Evolutionary conservation across 2,113 vertebrate genomes (phyloP).

Genomic region (Clarias batrachus): DNA sequence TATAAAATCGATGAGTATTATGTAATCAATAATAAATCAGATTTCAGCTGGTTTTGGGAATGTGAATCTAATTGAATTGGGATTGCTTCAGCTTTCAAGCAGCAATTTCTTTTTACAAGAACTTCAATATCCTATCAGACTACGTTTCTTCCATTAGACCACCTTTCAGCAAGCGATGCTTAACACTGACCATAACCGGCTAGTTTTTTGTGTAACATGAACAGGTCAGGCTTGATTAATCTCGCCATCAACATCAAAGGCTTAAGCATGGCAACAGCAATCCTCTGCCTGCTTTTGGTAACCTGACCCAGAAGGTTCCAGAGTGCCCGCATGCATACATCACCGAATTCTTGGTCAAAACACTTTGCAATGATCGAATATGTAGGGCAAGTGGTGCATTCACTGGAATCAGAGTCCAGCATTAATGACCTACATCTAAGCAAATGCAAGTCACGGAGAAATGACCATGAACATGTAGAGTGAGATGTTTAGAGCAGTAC

Average conservation of each 20-base stretch:
- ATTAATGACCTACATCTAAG: not conserved
- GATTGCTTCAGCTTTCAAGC: not conserved
- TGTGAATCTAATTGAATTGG: not conserved
- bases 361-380: not conserved
- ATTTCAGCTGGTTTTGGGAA: not conserved
- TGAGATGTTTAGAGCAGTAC: not conserved
- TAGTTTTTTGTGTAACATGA: not conserved
- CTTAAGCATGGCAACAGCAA: not conserved
- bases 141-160: not conserved
- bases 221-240: not conserved
- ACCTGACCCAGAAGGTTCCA: not conserved
- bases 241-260: not conserved
- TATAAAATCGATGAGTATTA: not conserved
- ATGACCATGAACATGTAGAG: not conserved
- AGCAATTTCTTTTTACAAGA: not conserved
- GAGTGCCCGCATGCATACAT: not conserved
- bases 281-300: not conserved
- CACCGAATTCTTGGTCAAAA: not conserved
- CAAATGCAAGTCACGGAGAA: not conserved
- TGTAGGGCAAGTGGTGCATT: not conserved
- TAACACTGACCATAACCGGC: not conserved
- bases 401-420: not conserved
- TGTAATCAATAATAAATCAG: not conserved
- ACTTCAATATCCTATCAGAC: not conserved
- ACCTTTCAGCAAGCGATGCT: not conserved